Evolutionary conservation across 2,888 invertebrate species (phyloP), one percentile per base, ranked within the genome.

Genomic region (Erebia aethiops): DNA sequence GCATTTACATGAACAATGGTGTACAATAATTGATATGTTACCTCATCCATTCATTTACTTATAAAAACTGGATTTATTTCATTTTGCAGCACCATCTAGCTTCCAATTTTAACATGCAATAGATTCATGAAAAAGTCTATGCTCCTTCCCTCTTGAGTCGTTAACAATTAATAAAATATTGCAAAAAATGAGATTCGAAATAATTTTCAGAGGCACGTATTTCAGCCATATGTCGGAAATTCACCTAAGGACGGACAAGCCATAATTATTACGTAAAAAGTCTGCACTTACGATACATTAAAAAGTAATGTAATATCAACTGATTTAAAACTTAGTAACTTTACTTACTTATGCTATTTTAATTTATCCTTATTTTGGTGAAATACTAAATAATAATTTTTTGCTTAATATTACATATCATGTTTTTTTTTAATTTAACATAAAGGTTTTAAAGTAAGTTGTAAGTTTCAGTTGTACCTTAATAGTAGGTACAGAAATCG

Each of bases 201-300:
- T 82, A 78, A 84, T 77, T 60, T 64, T 74, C 82, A 79, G 83
- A 91, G 92, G 92, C 91, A 92, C 92, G 80, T 75, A 84, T 78
- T 83, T 91, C 91, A 91, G 91, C 91, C 91, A 26, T 89, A 81
- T 77, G 73, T 78, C 84, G 77, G 72, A 76, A 77, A 77, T 88
- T 85, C 81, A 86, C 82, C 83, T 82, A 82, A 87, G 91, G 92
- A 91, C 92, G 92, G 92, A 91, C 82, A 83, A 88, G 88, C 90
- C 88, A 84, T 80, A 62, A 79, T 75, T 52, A 57, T 57, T 57
- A 57, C 26, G 81, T 78, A 82, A 76, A 68, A 78, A 70, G 62
- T 49, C 13, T 52, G 26, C 14, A n/a, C 16, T 16, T 60, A 61
- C 4, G 35, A 41, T 62, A 62, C 21, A 62, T 18, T 67, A 49